A percentile compares a stretch with the other conserved stretches of the same genome.
Evolutionary conservation across 2,797 vertebrate species (phyloP).

Genomic region (Cynopterus sphinx): DNA sequence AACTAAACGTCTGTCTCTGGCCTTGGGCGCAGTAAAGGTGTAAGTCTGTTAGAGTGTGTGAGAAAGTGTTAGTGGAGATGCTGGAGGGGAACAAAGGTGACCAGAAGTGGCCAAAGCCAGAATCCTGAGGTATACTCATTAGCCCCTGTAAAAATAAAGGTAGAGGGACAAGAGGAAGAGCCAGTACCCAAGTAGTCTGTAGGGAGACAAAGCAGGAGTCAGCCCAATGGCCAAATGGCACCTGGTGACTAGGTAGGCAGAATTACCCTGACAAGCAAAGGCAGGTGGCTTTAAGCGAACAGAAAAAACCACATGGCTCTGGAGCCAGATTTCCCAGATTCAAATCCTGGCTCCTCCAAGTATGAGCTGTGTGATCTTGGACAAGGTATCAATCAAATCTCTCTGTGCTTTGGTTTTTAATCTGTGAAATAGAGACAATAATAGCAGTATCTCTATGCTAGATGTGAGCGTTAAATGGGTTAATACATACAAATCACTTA

Average conservation of each 20-base stretch:
- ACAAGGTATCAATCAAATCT: neutral
- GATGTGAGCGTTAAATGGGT: neutral
- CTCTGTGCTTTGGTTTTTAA: neutral
- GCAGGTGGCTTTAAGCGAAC: neutral
- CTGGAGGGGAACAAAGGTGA: neutral
- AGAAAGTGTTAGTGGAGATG: neutral
- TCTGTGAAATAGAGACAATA: neutral
- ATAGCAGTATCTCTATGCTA: neutral
- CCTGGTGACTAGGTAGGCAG: neutral
- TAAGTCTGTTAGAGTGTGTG: neutral
- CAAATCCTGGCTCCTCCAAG: neutral
- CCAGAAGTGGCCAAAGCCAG: neutral
- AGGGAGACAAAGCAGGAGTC: neutral
- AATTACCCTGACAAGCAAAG: neutral
- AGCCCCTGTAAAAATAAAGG: neutral
- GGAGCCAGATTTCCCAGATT: neutral
- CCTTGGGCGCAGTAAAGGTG: neutral
- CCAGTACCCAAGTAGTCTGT: neutral
- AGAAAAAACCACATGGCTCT: neutral
- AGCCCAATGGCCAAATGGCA: neutral
- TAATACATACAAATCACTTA: neutral
- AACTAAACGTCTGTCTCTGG: neutral
- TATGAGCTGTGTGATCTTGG: neutral
- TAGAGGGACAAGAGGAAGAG: neutral
- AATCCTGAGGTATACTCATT: neutral